phyloP scores from a whole-genome alignment of 1,140 invertebrate genomes.

The Euura lappo region DNA sequence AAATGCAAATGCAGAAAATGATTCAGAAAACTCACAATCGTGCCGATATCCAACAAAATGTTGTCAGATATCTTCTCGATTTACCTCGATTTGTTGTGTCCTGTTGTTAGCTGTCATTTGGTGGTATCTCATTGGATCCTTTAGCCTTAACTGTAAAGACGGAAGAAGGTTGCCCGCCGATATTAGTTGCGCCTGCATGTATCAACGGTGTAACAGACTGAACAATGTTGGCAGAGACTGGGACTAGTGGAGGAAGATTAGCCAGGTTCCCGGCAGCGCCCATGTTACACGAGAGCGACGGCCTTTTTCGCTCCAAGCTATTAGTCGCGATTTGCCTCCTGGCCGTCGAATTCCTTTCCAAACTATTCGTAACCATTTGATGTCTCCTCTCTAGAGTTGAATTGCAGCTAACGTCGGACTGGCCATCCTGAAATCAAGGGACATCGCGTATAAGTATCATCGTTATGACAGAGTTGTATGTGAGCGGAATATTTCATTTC shows the following conservation, averaged over 20 bases:
- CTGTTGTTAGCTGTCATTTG: conserved; percentile 56
- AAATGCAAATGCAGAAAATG: no score
- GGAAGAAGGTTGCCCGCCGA: conserved; percentile 41
- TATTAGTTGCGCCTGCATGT: conserved; percentile 44
- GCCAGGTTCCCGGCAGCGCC: conserved; percentile 42
- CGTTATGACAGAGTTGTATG: background rate
- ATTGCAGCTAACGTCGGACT: conserved; percentile 37
- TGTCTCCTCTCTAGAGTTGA: conserved; percentile 54
- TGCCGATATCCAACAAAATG: no score
- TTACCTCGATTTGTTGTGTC: conserved; percentile 15
- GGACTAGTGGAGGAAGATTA: conserved; percentile 54
- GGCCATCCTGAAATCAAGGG: conserved; percentile 39
- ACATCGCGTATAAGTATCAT: background rate
- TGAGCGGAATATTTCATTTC: conserved; percentile 12
- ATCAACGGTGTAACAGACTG: conserved; percentile 53
- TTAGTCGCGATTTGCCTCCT: conserved; percentile 53
- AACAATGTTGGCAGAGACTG: conserved; percentile 54
- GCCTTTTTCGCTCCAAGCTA: conserved; percentile 55
- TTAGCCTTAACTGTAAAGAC: conserved; percentile 42
- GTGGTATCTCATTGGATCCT: conserved; percentile 42
- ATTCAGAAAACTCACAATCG: no score
- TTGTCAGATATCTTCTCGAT: background rate
- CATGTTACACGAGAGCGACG: conserved; percentile 41
- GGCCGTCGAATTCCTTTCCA: conserved; percentile 55
- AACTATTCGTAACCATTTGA: conserved; percentile 57